phyloP scores from a whole-genome alignment of 2,113 vertebrate genomes.

The Perca flavescens region DNA sequence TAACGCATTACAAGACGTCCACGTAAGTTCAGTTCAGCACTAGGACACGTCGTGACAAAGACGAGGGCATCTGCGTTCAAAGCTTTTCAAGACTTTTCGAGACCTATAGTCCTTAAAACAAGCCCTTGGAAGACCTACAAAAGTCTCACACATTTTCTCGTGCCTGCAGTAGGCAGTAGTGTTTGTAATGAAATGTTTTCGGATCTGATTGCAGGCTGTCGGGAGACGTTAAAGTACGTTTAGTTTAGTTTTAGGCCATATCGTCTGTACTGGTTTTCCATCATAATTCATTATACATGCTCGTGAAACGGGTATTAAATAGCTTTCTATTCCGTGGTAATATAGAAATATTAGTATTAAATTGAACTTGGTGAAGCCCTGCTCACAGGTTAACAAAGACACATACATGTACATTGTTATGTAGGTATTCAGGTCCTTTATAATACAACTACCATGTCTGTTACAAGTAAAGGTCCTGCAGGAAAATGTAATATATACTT shows the following conservation, averaged over 20 bases:
- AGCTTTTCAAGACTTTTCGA: not conserved
- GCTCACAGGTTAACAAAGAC: not conserved
- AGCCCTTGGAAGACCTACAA: not conserved
- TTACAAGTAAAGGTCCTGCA: not conserved
- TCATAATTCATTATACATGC: not conserved
- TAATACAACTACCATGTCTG: not conserved
- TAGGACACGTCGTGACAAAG: not conserved
- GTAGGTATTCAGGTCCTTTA: not conserved
- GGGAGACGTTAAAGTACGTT: not conserved
- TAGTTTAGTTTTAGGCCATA: not conserved
- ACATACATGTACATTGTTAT: not conserved
- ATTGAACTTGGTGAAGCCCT: not conserved
- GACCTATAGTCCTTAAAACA: not conserved
- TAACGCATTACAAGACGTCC: slow-evolving; percentile 32
- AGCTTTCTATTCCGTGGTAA: not conserved
- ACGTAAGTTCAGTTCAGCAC: not conserved
- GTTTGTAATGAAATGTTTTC: not conserved
- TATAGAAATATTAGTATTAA: not conserved
- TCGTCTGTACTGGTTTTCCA: not conserved
- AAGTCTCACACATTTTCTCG: not conserved
- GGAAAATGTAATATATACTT: not conserved
- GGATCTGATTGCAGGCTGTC: not conserved
- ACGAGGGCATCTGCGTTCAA: not conserved
- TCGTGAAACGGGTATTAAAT: not conserved
- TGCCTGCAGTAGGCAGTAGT: not conserved